phyloP scores from a whole-genome alignment of 1,140 invertebrate species.

The Agrilus planipennis region DNA sequence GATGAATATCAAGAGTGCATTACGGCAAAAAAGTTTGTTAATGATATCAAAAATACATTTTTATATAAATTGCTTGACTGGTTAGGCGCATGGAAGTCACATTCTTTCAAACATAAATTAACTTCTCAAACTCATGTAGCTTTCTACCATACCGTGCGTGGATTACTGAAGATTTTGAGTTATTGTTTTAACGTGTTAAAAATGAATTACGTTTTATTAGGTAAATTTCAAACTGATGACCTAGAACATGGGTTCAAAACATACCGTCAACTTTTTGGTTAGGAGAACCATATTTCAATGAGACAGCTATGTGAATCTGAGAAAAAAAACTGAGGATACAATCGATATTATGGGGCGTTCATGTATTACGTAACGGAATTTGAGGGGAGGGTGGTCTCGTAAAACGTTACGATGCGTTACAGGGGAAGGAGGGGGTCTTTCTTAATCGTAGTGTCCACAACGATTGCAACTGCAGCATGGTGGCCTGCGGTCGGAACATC shows the following conservation, averaged over 20 bases:
- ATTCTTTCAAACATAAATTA: background rate
- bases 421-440: too few species aligned
- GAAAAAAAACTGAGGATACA: background rate
- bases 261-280: background rate
- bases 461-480: too few species aligned
- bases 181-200: constrained; percentile 4
- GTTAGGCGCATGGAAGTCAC: background rate
- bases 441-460: too few species aligned
- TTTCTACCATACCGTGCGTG: background rate
- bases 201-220: background rate
- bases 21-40: background rate
- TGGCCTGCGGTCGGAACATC: too few species aligned
- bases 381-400: too few species aligned
- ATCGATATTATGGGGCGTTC: background rate
- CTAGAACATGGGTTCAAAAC: constrained; percentile 1
- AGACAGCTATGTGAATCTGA: background rate
- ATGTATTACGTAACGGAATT: too few species aligned
- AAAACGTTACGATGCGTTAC: too few species aligned
- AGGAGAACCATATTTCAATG: background rate
- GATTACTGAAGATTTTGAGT: background rate
- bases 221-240: constrained; percentile 6
- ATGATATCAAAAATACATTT: background rate
- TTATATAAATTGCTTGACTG: constrained; percentile 1
- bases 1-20: background rate
- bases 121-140: constrained; percentile 1